Conservation (phyloP, 2,888 invertebrate species). For the Megastigmus dorsalis region DNA sequence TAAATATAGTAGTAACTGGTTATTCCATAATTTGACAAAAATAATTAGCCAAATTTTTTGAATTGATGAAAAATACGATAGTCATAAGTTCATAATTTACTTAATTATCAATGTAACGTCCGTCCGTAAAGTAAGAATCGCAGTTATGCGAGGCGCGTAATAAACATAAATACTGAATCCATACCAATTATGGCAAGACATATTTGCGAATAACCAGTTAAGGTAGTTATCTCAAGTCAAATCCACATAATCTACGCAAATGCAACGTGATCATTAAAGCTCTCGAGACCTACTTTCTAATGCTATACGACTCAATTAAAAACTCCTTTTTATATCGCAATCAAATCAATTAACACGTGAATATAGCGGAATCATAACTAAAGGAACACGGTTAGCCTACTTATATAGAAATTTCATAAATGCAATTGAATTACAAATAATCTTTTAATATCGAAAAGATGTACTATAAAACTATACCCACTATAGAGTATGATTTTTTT, state of each 20-base stretch:
- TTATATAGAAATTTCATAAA: neutral
- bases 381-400: neutral
- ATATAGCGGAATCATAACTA: neutral
- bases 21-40: no score
- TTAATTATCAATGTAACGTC: neutral
- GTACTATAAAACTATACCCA: no score
- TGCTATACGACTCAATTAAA: neutral
- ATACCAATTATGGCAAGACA: neutral
- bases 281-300: constrained; percentile 12
- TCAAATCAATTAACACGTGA: neutral
- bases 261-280: neutral
- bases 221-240: neutral
- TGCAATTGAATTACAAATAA: neutral
- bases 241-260: neutral
- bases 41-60: no score
- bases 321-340: neutral
- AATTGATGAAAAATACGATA: neutral
- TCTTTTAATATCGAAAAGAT: no score
- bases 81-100: neutral
- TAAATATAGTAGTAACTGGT: no score
- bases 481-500: no score
- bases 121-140: neutral
- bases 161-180: neutral
- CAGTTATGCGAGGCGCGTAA: neutral
- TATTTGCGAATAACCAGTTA: neutral